Evolutionary conservation across 2,797 vertebrate genomes (phyloP).

Genomic region (Xiphorhynchus erythropygius): DNA sequence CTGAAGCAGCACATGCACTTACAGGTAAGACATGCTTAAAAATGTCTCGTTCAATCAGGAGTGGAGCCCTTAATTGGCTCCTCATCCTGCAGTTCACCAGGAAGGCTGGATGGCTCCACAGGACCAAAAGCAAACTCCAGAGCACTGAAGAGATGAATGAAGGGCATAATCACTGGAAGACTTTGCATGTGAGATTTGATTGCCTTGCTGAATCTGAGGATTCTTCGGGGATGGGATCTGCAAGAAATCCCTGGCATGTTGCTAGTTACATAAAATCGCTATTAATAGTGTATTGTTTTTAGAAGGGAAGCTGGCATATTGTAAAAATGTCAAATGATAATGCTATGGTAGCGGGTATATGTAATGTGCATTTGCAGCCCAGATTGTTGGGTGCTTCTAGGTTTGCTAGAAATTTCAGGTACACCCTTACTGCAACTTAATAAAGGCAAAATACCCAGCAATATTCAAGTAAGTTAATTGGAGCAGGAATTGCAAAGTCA

Average conservation of each 20-base stretch:
- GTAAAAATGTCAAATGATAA: slow-evolving; percentile 13
- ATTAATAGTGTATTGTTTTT: slow-evolving; percentile 41
- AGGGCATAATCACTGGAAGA: not conserved
- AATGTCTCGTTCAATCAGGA: not conserved
- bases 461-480: not conserved
- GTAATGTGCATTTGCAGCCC: slow-evolving; percentile 7
- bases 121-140: not conserved
- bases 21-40: not conserved
- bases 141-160: not conserved
- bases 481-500: not conserved
- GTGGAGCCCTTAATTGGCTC: not conserved
- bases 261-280: slow-evolving; percentile 17
- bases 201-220: not conserved
- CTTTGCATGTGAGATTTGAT: not conserved
- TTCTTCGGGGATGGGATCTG: not conserved
- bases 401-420: not conserved
- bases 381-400: not conserved
- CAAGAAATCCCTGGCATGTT: slow-evolving; percentile 8
- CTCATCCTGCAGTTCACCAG: not conserved
- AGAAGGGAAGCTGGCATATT: slow-evolving; percentile 12
- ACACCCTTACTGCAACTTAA: not conserved
- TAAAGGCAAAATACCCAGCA: not conserved
- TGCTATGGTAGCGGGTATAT: not conserved
- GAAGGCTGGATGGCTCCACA: not conserved
- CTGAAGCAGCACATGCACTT: not conserved